These are phyloP conservation scores for Mylabris sibirica DNA, from an alignment of 2,888 invertebrate species.

Conservation along the genomic window DNA sequence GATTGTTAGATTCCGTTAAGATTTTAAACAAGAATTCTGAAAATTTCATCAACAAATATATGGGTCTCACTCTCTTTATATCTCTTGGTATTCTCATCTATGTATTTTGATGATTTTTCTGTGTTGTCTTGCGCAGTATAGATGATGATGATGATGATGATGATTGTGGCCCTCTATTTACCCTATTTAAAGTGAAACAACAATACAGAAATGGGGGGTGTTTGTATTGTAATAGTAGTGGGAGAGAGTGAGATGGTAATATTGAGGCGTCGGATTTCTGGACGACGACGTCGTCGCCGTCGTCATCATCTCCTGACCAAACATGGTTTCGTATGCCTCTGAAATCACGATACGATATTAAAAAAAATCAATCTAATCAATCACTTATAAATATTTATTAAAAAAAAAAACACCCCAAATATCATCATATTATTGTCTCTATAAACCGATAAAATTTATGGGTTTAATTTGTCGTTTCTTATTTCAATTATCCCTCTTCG, in stretches of 20 bases:
- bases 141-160: not conserved
- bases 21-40: not conserved
- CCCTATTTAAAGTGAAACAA: conserved; percentile 7
- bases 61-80: no score
- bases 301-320: conserved; percentile 68
- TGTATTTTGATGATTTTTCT: no score
- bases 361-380: not conserved
- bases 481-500: no score
- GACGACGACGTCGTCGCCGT: conserved; percentile 53
- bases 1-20: not conserved
- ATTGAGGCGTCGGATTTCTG: conserved; percentile 65
- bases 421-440: no score
- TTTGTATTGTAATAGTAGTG: conserved; percentile 27
- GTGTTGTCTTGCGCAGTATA: not conserved
- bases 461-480: no score
- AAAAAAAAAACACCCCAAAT: not conserved
- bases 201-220: conserved; percentile 37
- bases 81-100: no score
- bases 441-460: no score
- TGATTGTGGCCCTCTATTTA: conserved; percentile 26
- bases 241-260: conserved; percentile 49
- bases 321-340: conserved; percentile 67
- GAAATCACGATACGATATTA: conserved; percentile 22
- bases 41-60: not conserved
- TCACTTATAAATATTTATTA: not conserved